Percentiles rank a stretch among this genome's conserved stretches.
Conservation (phyloP, 1,140 invertebrate species). For the Drosophila pruinosa region DNA sequence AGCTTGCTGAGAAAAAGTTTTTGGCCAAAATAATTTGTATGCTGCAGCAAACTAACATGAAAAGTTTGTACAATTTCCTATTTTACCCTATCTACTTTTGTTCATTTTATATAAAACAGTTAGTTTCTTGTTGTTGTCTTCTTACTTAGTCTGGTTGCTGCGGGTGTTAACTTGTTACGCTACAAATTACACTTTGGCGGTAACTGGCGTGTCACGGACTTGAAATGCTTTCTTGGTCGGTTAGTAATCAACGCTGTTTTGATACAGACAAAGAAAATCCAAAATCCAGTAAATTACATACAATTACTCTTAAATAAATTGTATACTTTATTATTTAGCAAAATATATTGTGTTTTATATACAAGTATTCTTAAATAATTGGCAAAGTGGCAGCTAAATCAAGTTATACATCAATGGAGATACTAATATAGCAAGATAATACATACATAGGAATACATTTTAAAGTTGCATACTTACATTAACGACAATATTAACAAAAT, state of each 20-base stretch:
- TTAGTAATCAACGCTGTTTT: constrained; percentile 3
- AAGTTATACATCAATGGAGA: no score
- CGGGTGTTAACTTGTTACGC: constrained; percentile 42
- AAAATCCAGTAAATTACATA: neutral
- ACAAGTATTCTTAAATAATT: no score
- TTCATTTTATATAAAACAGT: constrained; percentile 12
- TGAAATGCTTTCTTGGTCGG: neutral
- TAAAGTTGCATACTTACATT: no score
- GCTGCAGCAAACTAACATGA: constrained; percentile 61
- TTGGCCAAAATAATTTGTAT: constrained; percentile 75
- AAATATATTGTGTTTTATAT: no score
- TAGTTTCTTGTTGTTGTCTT: constrained; percentile 20
- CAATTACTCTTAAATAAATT: no score
- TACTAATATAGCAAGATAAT: no score
- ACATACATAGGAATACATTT: no score
- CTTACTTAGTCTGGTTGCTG: constrained; percentile 24
- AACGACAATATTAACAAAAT: no score
- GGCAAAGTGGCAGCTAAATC: no score
- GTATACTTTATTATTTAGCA: no score
- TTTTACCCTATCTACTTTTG: neutral
- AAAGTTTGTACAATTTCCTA: constrained; percentile 53
- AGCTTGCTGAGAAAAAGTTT: constrained; percentile 43
- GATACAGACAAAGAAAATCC: neutral
- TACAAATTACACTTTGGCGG: constrained; percentile 34
- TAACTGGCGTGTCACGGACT: neutral